phyloP scores from a whole-genome alignment of 1,140 invertebrate genomes.

The Pectinophora gossypiella region DNA sequence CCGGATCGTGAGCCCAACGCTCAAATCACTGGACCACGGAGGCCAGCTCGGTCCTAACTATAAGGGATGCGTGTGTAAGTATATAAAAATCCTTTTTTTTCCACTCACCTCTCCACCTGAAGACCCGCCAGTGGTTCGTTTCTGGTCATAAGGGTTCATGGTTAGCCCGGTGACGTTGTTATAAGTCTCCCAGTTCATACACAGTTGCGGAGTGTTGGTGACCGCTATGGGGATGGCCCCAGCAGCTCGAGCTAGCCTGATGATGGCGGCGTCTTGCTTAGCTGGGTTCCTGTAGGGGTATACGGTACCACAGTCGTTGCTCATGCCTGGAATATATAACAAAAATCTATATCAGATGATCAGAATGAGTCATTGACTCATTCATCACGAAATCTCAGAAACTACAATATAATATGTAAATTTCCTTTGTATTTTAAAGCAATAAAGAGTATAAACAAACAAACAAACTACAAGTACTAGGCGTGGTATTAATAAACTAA shows the following conservation, averaged over 20 bases:
- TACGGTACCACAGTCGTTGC: constrained; percentile 75
- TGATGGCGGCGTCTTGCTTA: constrained; percentile 82
- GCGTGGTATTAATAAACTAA: no score
- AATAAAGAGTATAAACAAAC: no score
- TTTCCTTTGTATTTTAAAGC: no score
- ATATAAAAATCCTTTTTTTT: no score
- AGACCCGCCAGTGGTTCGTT: constrained; percentile 84
- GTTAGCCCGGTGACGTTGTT: constrained; percentile 93
- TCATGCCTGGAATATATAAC: constrained; percentile 62
- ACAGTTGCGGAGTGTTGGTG: constrained; percentile 95
- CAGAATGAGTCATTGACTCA: no score
- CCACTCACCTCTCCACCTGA: constrained; percentile 83
- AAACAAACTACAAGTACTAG: no score
- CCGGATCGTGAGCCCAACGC: no score
- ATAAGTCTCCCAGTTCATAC: constrained; percentile 91
- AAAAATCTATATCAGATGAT: not conserved
- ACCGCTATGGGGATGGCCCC: constrained; percentile 93
- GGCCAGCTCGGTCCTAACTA: no score
- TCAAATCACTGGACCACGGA: no score
- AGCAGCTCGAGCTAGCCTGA: constrained; percentile 80
- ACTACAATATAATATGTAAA: no score
- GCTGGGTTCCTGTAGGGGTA: constrained; percentile 76
- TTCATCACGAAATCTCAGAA: no score
- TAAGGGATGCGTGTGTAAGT: no score
- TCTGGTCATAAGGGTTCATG: constrained; percentile 91